phyloP scores from a whole-genome alignment of 2,797 vertebrate species.

The Molossus alvarezi region DNA sequence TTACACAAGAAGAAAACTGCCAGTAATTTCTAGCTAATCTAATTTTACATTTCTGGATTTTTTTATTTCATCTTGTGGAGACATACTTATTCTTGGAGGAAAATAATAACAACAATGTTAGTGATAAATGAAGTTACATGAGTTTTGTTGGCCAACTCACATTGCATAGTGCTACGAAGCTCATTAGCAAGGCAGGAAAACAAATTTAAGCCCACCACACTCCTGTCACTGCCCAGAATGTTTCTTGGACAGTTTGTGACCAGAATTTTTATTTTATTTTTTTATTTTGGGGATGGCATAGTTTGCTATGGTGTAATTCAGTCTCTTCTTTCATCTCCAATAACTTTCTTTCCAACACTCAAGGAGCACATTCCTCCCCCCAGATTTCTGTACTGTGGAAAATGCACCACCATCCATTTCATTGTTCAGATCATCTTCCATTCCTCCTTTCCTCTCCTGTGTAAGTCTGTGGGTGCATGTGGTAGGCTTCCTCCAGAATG shows the following conservation, averaged over 20 bases:
- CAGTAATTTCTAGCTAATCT: slow-evolving; percentile 79
- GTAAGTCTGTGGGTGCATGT: neutral
- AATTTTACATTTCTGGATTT: slow-evolving; percentile 80
- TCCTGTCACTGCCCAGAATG: slow-evolving; percentile 26
- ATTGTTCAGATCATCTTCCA: neutral
- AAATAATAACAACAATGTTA: slow-evolving; percentile 15
- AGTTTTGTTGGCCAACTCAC: slow-evolving; percentile 1
- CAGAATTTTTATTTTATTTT: slow-evolving; percentile 23
- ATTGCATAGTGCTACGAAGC: neutral
- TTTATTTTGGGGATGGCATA: neutral
- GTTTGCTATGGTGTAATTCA: slow-evolving; percentile 54
- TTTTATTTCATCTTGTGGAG: slow-evolving; percentile 66
- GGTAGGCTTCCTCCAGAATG: neutral
- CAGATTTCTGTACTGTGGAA: neutral
- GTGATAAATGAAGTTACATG: slow-evolving; percentile 56
- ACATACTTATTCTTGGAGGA: slow-evolving; percentile 65
- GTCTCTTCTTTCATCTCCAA: slow-evolving; percentile 44
- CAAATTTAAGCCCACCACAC: neutral
- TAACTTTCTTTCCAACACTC: slow-evolving; percentile 19
- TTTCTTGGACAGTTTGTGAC: slow-evolving; percentile 71
- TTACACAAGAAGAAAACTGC: slow-evolving; percentile 71
- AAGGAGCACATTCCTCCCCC: neutral
- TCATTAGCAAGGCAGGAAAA: slow-evolving; percentile 61
- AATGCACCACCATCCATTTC: neutral
- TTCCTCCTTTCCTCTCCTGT: neutral